Percentiles rank a stretch among this genome's conserved stretches.
phyloP scores from a whole-genome alignment of 2,888 invertebrate genomes.

The Chalcosyrphus nemorum region DNA sequence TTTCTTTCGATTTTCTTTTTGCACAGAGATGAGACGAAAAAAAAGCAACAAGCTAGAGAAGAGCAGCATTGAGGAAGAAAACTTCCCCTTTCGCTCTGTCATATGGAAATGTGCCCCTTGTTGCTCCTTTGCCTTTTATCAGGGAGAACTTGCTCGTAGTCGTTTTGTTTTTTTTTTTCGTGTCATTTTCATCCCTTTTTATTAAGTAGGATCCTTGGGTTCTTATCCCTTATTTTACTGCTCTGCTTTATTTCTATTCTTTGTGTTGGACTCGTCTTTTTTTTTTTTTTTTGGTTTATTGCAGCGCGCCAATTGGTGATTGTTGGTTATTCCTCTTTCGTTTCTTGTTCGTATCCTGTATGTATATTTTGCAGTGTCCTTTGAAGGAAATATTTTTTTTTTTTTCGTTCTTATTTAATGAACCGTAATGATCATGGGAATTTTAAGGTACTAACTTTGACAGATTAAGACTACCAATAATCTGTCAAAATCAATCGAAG shows the following conservation, averaged over 20 bases:
- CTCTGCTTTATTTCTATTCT: slow-evolving; percentile 57
- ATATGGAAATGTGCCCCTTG: slow-evolving; percentile 70
- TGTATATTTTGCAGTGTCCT: slow-evolving; percentile 41
- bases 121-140: slow-evolving; percentile 63
- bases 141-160: slow-evolving; percentile 49
- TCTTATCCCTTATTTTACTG: slow-evolving; percentile 64
- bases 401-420: slow-evolving; percentile 16
- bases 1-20: slow-evolving; percentile 24
- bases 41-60: slow-evolving; percentile 61
- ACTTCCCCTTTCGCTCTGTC: slow-evolving; percentile 67
- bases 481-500: slow-evolving; percentile 35
- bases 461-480: slow-evolving; percentile 24
- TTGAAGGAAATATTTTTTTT: slow-evolving; percentile 36
- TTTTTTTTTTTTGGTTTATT: slow-evolving; percentile 38
- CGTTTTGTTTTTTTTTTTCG: slow-evolving; percentile 9
- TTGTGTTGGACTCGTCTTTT: slow-evolving; percentile 38
- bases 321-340: slow-evolving; percentile 59
- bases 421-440: slow-evolving; percentile 13
- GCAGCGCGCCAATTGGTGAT: slow-evolving; percentile 71
- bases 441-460: slow-evolving; percentile 26
- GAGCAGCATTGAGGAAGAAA: slow-evolving; percentile 18
- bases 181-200: slow-evolving; percentile 66
- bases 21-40: slow-evolving; percentile 17
- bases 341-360: slow-evolving; percentile 51
- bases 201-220: slow-evolving; percentile 68